phyloP scores from a whole-genome alignment of 2,113 vertebrate genomes.

The Lophius piscatorius region DNA sequence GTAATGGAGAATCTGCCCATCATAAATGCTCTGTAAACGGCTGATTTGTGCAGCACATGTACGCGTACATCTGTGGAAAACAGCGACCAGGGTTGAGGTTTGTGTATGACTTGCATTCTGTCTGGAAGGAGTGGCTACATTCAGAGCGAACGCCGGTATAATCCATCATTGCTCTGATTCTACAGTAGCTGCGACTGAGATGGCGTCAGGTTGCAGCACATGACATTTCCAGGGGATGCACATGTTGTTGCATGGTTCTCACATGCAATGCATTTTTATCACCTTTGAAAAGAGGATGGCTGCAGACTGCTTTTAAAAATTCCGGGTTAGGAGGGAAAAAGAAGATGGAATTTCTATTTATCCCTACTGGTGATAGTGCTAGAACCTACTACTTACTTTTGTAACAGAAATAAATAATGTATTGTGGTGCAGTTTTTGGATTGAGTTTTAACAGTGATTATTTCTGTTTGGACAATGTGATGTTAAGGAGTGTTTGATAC shows the following conservation, averaged over 20 bases:
- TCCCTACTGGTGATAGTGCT: too few relatives aligned
- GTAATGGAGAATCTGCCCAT: background rate
- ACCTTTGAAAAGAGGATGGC: background rate
- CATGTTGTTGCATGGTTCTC: constrained; percentile 19
- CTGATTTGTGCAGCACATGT: background rate
- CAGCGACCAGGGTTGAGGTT: background rate
- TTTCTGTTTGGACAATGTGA: too few relatives aligned
- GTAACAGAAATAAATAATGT: too few relatives aligned
- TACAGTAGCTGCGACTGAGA: constrained; percentile 7
- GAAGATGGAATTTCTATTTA: background rate
- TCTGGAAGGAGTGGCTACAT: constrained; percentile 25
- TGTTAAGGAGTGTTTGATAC: too few relatives aligned
- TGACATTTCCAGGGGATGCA: constrained; percentile 23
- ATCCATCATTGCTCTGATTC: constrained; percentile 44
- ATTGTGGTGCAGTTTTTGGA: too few relatives aligned
- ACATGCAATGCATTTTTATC: constrained; percentile 39
- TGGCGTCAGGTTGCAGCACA: constrained; percentile 34
- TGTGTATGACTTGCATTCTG: constrained; percentile 38
- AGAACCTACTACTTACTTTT: too few relatives aligned
- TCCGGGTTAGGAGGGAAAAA: background rate
- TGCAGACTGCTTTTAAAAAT: background rate
- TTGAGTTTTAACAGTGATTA: too few relatives aligned
- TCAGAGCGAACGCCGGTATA: constrained; percentile 16
- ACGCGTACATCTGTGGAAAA: background rate
- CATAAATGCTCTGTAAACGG: constrained; percentile 29